phyloP scores from a whole-genome alignment of 2,113 vertebrate genomes.

The Addax nasomaculatus region DNA sequence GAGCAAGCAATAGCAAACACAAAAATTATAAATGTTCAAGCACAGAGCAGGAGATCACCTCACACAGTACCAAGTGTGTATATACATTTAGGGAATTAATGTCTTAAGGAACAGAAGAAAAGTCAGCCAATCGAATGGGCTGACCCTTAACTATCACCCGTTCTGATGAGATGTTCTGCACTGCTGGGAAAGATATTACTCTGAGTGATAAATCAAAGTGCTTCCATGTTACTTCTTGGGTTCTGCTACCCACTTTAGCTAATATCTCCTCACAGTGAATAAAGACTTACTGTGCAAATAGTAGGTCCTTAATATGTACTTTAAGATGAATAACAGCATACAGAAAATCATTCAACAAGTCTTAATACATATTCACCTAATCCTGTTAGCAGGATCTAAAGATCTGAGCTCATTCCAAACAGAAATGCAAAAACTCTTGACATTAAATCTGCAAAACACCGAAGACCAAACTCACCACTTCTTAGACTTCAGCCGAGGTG shows the following conservation, averaged over 20 bases:
- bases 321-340: background rate
- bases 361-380: background rate
- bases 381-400: background rate
- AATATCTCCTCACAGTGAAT: background rate
- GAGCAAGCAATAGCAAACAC: background rate
- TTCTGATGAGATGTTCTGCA: background rate
- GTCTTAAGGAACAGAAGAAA: background rate
- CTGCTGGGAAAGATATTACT: background rate
- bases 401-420: background rate
- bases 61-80: background rate
- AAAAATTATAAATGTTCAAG: background rate
- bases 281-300: background rate
- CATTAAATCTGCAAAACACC: background rate
- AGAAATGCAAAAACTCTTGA: background rate
- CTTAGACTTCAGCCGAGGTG: constrained; percentile 97
- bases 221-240: background rate
- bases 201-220: background rate
- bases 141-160: background rate
- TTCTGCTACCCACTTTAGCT: background rate
- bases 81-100: background rate
- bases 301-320: background rate
- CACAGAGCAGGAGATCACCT: background rate
- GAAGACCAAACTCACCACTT: constrained; percentile 91
- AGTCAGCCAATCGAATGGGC: background rate
- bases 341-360: background rate